Evolutionary conservation across 1,140 invertebrate species (phyloP).

Genomic region (Drosophila takahashii): DNA sequence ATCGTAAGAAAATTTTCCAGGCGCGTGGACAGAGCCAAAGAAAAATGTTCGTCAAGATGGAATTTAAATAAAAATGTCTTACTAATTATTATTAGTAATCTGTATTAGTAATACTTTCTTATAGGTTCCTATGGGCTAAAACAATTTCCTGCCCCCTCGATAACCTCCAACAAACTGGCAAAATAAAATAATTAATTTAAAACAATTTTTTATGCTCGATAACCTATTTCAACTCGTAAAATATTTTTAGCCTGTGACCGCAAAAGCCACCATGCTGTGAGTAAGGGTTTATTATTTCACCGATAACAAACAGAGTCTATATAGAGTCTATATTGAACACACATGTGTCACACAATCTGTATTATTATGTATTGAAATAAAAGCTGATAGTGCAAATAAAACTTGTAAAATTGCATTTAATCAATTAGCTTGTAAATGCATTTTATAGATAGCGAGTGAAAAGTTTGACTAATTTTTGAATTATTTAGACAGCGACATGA

Average conservation of each 20-base stretch:
- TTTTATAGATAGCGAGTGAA: not conserved
- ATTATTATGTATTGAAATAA: not conserved
- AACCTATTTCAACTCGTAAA: conserved; percentile 6
- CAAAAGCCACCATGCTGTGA: conserved; percentile 5
- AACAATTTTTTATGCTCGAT: not conserved
- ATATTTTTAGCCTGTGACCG: conserved; percentile 13
- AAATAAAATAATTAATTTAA: conserved; percentile 8
- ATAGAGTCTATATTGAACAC: not conserved
- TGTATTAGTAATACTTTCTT: not conserved
- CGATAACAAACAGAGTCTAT: conserved; percentile 11
- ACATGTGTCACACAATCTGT: conserved; percentile 1
- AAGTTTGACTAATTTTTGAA: conserved; percentile 17
- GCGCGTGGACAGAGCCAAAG: conserved; percentile 18
- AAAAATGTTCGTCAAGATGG: conserved; percentile 37
- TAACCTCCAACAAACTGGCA: not conserved
- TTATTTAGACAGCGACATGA: conserved; percentile 7
- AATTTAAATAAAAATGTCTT: not conserved
- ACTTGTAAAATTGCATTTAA: conserved; percentile 15
- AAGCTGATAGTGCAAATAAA: conserved; percentile 17
- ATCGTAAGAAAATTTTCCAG: conserved; percentile 51
- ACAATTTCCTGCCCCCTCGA: not conserved
- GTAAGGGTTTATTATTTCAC: conserved; percentile 18
- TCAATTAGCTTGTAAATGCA: conserved; percentile 3
- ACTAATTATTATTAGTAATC: not conserved
- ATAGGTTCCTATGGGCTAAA: not conserved